These are phyloP conservation scores for human DNA, from an alignment of 2,113 vertebrate species.

Conservation along the genomic window GRCh38 chr4:6386501-6387000, in stretches of 20 bases:
- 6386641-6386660: too few relatives aligned
- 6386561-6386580: too few relatives aligned
- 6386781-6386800: background rate
- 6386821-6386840: background rate
- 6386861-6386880: background rate
- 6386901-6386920: background rate
- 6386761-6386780: too few relatives aligned
- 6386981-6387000: background rate
- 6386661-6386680: background rate
- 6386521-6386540: background rate
- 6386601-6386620: background rate
- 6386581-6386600: background rate
- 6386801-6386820: background rate
- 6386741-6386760: background rate
- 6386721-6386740: background rate
- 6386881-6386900: background rate
- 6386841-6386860: background rate
- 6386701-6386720: background rate
- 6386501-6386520: background rate
- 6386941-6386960: background rate
- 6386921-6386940: background rate
- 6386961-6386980: background rate
- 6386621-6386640: background rate
- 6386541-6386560: fast-evolving
- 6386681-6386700: background rate